Percentiles rank a stretch among this genome's conserved stretches.
phyloP scores from a whole-genome alignment of 2,113 vertebrate genomes.

The Andinoacara biseriatus region DNA sequence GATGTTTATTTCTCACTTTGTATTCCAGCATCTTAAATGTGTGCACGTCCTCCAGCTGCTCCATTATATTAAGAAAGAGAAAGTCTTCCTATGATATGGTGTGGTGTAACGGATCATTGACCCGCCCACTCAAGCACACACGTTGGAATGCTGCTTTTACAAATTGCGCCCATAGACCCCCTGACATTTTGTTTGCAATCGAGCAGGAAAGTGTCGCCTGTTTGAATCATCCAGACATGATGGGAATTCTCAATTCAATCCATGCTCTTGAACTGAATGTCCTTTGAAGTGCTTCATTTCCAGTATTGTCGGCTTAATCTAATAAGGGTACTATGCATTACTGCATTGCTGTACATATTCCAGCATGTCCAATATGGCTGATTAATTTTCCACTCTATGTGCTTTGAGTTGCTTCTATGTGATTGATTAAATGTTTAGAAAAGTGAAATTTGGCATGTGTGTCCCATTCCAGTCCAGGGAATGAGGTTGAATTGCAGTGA shows the following conservation, averaged over 20 bases:
- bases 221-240: constrained; percentile 55
- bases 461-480: background rate
- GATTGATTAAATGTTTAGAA: background rate
- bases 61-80: constrained; percentile 47
- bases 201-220: constrained; percentile 61
- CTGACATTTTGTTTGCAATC: constrained; percentile 71
- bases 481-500: background rate
- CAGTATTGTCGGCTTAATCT: background rate
- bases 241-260: constrained; percentile 60
- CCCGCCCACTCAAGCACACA: constrained; percentile 65
- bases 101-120: constrained; percentile 67
- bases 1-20: constrained; percentile 41
- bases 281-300: constrained; percentile 41
- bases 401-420: background rate
- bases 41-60: constrained; percentile 31
- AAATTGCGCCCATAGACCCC: constrained; percentile 66
- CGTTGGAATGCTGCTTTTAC: constrained; percentile 68
- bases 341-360: background rate
- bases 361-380: background rate
- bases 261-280: constrained; percentile 22
- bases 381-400: background rate
- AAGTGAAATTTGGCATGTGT: background rate
- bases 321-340: background rate
- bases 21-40: constrained; percentile 49
- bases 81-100: constrained; percentile 43